Conservation (phyloP, 2,797 vertebrate genomes). For the Halcyon chelicuti region DNA sequence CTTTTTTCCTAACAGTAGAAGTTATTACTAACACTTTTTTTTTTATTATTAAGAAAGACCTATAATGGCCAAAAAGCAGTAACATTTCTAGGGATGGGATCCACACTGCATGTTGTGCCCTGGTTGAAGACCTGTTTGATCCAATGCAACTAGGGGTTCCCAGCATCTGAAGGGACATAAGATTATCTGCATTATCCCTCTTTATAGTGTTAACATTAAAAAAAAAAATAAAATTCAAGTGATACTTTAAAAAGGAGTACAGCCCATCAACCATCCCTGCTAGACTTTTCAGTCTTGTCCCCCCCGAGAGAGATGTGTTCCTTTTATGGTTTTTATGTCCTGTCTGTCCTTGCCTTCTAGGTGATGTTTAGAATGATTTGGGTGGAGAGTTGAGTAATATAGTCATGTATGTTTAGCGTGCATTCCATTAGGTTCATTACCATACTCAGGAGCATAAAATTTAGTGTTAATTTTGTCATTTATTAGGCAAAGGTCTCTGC, state of each 20-base stretch:
- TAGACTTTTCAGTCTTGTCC: too few relatives aligned
- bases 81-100: neutral
- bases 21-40: neutral
- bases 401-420: too few relatives aligned
- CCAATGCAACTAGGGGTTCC: neutral
- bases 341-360: too few relatives aligned
- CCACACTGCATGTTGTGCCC: neutral
- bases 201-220: neutral
- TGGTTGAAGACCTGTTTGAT: neutral
- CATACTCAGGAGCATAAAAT: too few relatives aligned
- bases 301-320: too few relatives aligned
- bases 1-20: neutral
- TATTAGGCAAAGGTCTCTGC: too few relatives aligned
- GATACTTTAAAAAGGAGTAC: neutral
- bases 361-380: too few relatives aligned
- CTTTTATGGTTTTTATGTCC: too few relatives aligned
- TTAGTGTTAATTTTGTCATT: too few relatives aligned
- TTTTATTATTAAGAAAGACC: neutral
- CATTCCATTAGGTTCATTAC: too few relatives aligned
- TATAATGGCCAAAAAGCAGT: neutral
- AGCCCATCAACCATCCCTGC: too few relatives aligned
- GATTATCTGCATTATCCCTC: neutral
- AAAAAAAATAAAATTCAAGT: neutral
- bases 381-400: too few relatives aligned
- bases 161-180: neutral